Evolutionary conservation across 2,113 vertebrate genomes (phyloP).

Genomic region (Pseudorhombus dupliciocellatus): DNA sequence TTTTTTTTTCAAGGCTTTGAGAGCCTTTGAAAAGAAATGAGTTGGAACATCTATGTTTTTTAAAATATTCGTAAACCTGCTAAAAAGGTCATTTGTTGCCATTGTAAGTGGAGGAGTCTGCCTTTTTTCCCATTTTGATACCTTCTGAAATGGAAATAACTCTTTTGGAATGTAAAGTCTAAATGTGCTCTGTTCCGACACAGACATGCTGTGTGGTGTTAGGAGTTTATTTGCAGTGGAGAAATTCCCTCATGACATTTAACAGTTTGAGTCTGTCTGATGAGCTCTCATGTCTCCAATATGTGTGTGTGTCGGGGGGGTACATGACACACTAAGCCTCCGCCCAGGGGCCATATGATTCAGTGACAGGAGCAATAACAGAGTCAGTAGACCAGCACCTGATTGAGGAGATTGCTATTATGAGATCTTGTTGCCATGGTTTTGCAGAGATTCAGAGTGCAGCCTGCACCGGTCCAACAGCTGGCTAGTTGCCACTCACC

Average conservation of each 20-base stretch:
- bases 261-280: constrained; percentile 9
- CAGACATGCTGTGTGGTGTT: neutral
- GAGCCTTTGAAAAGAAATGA: constrained; percentile 13
- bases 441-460: constrained; percentile 19
- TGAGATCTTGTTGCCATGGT: constrained; percentile 56
- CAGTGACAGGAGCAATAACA: constrained; percentile 36
- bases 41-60: too few species aligned
- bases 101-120: too few species aligned
- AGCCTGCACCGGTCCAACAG: constrained; percentile 15
- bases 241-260: constrained; percentile 8
- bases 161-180: too few species aligned
- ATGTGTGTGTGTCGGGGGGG: neutral
- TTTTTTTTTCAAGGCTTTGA: constrained; percentile 36
- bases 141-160: too few species aligned
- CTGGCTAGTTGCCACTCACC: constrained; percentile 23
- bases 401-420: constrained; percentile 34
- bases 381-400: constrained; percentile 40
- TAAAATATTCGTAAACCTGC: too few species aligned
- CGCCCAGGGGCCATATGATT: constrained; percentile 15
- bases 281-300: constrained; percentile 8
- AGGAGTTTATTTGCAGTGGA: neutral
- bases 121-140: too few species aligned
- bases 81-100: too few species aligned
- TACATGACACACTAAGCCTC: constrained; percentile 21
- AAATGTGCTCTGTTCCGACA: too few species aligned